phyloP scores from a whole-genome alignment of 2,888 invertebrate species.

The Heliconius ismenius region DNA sequence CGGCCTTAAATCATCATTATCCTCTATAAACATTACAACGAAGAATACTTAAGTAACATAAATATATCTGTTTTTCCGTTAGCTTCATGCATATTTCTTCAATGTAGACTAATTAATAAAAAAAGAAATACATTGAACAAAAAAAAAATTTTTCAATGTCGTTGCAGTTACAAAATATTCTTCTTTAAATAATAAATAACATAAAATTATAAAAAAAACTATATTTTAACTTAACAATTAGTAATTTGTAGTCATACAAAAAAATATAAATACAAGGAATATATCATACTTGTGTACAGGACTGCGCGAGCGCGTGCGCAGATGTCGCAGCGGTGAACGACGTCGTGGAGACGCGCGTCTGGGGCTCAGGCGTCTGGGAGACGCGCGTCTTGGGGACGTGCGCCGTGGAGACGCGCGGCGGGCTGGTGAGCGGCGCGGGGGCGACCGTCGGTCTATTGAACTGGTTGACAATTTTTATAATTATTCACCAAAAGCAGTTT shows the following conservation, averaged over 20 bases:
- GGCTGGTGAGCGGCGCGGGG: not conserved
- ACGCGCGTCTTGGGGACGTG: not conserved
- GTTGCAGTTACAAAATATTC: no score
- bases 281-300: slow-evolving; percentile 53
- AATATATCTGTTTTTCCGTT: not conserved
- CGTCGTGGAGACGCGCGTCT: slow-evolving; percentile 37
- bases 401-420: not conserved
- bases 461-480: not conserved
- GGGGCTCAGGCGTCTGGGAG: not conserved
- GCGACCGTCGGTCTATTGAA: not conserved
- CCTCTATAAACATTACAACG: not conserved
- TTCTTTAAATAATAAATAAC: no score
- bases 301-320: slow-evolving; percentile 53
- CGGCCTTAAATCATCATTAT: no score
- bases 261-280: not conserved
- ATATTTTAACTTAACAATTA: not conserved
- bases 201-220: no score
- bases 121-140: no score
- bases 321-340: slow-evolving; percentile 38
- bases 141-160: no score
- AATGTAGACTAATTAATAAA: no score
- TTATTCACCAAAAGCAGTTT: no score
- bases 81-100: not conserved
- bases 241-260: not conserved
- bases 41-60: not conserved